Percentiles rank a stretch among this genome's conserved stretches.
These are phyloP conservation scores for Emydura subglobosa DNA, from an alignment of 2,113 vertebrate species.

Conservation along the genomic window DNA sequence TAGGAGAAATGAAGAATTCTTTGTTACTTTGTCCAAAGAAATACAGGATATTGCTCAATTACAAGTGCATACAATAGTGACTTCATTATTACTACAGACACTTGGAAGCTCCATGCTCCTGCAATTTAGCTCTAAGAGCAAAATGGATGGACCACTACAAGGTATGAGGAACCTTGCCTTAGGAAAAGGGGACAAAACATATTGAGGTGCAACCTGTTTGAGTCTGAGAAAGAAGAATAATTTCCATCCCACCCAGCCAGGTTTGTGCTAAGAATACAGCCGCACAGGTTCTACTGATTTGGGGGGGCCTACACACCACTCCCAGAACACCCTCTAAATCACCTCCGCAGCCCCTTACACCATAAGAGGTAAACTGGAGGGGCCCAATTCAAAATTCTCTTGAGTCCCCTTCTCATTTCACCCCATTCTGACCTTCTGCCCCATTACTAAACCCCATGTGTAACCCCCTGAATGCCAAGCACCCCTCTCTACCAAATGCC, in stretches of 20 bases:
- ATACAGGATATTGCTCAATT: not conserved
- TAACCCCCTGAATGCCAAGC: not conserved
- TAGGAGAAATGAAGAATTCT: not conserved
- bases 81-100: accelerated
- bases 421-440: not conserved
- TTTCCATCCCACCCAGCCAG: not conserved
- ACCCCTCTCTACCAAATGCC: not conserved
- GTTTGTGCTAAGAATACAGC: not conserved
- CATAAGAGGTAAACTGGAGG: not conserved
- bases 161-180: not conserved
- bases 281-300: not conserved
- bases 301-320: not conserved
- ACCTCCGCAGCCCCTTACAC: not conserved
- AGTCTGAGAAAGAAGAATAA: not conserved
- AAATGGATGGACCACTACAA: accelerated
- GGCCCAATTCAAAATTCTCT: not conserved
- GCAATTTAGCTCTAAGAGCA: not conserved
- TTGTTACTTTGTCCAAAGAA: not conserved
- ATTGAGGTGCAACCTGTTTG: not conserved
- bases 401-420: not conserved
- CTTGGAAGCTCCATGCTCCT: not conserved
- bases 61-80: not conserved
- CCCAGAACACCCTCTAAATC: not conserved
- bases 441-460: not conserved
- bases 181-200: not conserved